These are phyloP conservation scores for Paratilapia polleni DNA, from an alignment of 2,113 vertebrate species.

Conservation along the genomic window DNA sequence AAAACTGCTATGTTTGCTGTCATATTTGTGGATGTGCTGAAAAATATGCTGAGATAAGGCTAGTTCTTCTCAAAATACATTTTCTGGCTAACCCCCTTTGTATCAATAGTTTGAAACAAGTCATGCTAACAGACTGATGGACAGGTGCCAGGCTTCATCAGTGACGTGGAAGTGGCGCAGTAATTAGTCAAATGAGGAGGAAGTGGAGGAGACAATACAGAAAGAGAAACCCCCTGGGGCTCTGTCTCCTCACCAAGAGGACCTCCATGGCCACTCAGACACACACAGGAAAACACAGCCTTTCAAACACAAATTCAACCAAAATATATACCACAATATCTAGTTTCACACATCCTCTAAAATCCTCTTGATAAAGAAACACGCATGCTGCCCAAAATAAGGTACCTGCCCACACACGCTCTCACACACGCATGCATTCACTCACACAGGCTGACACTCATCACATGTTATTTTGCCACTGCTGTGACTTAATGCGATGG, in stretches of 20 bases:
- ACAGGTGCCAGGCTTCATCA: constrained; percentile 78
- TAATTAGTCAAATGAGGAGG: constrained; percentile 78
- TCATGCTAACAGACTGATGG: constrained; percentile 61
- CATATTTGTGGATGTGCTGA: neutral
- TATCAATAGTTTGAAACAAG: constrained; percentile 34
- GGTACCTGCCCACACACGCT: constrained; percentile 9
- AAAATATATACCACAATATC: constrained; percentile 23
- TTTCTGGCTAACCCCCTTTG: constrained; percentile 1
- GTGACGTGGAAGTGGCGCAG: constrained; percentile 68
- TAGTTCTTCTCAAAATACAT: neutral
- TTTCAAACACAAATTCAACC: constrained; percentile 41
- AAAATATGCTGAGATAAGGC: neutral
- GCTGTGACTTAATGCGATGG: constrained; percentile 44
- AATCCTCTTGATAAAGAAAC: constrained; percentile 24
- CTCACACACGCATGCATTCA: neutral
- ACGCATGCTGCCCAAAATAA: constrained; percentile 2
- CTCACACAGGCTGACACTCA: neutral
- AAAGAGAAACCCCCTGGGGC: constrained; percentile 54
- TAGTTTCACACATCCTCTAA: constrained; percentile 43
- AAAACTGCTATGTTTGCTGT: constrained; percentile 1
- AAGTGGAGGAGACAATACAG: constrained; percentile 54
- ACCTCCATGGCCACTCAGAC: constrained; percentile 57
- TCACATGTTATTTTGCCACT: constrained; percentile 13
- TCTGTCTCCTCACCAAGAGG: constrained; percentile 60
- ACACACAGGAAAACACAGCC: constrained; percentile 18